Conservation (phyloP, 1,140 invertebrate genomes). For the Trichogramma pretiosum region DNA sequence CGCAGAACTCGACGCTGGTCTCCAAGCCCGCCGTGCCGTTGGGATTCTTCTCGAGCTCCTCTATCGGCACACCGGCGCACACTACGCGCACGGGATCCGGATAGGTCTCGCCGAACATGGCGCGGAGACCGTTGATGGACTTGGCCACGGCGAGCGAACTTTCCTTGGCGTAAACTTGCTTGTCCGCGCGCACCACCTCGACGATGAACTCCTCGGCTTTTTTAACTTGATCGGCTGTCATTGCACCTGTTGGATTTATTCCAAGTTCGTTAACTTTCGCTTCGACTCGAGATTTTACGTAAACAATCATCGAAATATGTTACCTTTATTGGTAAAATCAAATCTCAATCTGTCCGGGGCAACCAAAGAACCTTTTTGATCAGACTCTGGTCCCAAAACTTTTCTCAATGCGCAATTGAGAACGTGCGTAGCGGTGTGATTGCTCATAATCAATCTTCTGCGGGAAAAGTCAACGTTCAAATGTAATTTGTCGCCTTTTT, state of each 20-base stretch:
- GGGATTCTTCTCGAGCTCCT: constrained; percentile 81
- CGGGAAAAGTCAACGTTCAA: constrained; percentile 77
- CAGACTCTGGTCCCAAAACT: constrained; percentile 82
- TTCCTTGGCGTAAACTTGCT: constrained; percentile 83
- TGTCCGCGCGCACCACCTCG: constrained; percentile 69
- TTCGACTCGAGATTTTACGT: constrained; percentile 9
- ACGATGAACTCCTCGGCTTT: constrained; percentile 73
- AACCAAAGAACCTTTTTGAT: constrained; percentile 97
- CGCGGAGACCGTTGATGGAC: constrained; percentile 86
- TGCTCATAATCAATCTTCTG: constrained; percentile 88
- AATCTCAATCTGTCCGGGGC: constrained; percentile 93
- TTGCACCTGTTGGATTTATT: constrained; percentile 49
- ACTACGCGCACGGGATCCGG: constrained; percentile 97
- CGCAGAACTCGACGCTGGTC: constrained; percentile 99
- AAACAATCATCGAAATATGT: not conserved
- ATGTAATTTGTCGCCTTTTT: constrained; percentile 77
- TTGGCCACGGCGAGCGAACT: constrained; percentile 78
- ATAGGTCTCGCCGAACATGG: constrained; percentile 98
- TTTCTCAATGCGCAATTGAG: constrained; percentile 89
- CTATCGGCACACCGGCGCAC: constrained; percentile 86
- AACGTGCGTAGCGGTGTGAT: constrained; percentile 97
- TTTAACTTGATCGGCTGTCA: constrained; percentile 81
- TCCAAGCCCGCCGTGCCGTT: constrained; percentile 62
- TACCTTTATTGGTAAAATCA: constrained; percentile 90
- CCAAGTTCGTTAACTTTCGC: not conserved